Conservation (phyloP, 2,888 invertebrate genomes). For the Cataglyphis rosenhaueri region DNA sequence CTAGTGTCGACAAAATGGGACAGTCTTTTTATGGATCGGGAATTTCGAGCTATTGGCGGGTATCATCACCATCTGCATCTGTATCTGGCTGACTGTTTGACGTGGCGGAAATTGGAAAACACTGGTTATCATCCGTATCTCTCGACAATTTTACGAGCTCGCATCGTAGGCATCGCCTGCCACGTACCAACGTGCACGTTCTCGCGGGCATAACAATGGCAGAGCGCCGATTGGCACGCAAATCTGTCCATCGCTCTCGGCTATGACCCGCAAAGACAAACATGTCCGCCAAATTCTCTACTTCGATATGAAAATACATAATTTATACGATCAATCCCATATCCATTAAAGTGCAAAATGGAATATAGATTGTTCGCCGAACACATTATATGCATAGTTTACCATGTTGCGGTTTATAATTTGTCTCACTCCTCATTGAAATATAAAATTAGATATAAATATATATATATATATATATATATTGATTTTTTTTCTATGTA, state of each 20-base stretch:
- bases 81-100: constrained; percentile 58
- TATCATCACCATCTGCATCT: constrained; percentile 63
- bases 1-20: constrained; percentile 39
- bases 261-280: constrained; percentile 28
- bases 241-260: constrained; percentile 32
- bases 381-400: constrained; percentile 40
- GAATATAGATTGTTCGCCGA: not conserved
- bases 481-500: not conserved
- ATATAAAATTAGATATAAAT: constrained; percentile 42
- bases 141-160: constrained; percentile 73
- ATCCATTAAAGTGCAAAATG: constrained; percentile 1
- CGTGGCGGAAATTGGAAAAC: constrained; percentile 78
- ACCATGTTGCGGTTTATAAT: constrained; percentile 39
- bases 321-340: not conserved
- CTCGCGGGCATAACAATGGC: constrained; percentile 55
- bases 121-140: constrained; percentile 72
- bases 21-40: constrained; percentile 61
- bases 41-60: constrained; percentile 57
- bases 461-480: not conserved
- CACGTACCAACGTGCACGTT: constrained; percentile 46
- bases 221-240: constrained; percentile 29
- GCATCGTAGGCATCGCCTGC: constrained; percentile 28
- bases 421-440: constrained; percentile 53
- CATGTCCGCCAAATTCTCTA: constrained; percentile 44
- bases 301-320: not conserved